phyloP scores from a whole-genome alignment of 2,113 vertebrate genomes.

The Oenanthe oenanthe region DNA sequence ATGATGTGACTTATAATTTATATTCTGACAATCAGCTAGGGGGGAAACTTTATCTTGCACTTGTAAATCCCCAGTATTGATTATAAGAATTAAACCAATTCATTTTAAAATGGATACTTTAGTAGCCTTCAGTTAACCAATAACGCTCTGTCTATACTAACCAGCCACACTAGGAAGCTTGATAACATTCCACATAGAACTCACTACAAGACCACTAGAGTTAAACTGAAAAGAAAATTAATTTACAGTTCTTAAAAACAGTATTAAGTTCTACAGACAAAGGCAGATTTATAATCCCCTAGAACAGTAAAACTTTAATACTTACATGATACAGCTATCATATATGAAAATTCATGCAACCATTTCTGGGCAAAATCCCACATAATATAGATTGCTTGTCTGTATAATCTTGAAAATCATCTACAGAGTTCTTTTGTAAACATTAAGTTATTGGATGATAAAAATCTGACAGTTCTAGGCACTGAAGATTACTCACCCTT shows the following conservation, averaged over 20 bases:
- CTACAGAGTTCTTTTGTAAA: background rate
- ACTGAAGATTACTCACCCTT: constrained; percentile 52
- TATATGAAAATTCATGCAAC: background rate
- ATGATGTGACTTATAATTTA: background rate
- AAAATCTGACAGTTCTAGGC: background rate
- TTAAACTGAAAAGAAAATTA: background rate
- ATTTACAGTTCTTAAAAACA: background rate
- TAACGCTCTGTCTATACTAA: background rate
- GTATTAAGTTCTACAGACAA: background rate
- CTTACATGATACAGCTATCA: background rate
- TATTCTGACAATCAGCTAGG: background rate
- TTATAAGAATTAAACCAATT: background rate
- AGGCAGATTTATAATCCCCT: background rate
- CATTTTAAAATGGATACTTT: background rate
- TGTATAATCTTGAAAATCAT: constrained; percentile 21
- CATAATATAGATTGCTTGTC: background rate
- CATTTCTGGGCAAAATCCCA: background rate
- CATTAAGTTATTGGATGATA: background rate
- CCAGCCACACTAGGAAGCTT: background rate
- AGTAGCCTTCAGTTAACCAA: background rate
- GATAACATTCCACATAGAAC: fast-evolving
- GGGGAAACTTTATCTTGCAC: background rate
- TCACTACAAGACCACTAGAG: background rate
- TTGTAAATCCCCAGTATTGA: background rate
- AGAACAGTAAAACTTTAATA: background rate